Evolutionary conservation across 64 coral and sea anemone species (phyloP), one percentile per base, ranked within the genome.

Genomic region (Porites lutea): DNA sequence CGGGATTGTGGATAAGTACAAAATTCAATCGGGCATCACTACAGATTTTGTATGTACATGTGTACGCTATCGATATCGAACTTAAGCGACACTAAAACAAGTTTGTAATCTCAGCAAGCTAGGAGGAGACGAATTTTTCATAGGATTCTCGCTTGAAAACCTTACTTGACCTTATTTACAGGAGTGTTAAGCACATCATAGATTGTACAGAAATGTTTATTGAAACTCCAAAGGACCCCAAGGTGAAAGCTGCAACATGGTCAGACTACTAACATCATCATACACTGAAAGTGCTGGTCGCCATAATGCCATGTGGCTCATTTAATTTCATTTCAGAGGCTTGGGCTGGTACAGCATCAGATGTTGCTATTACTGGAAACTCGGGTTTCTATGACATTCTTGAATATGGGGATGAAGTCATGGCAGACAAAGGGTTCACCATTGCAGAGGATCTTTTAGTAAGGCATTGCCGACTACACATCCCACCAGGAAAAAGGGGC

Each of bases 211-310:
- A 71, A 71, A 20, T 71, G 27, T 71, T 71, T 43, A 71, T 71
- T 13, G 12, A 71, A 71, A 71, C 68, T 20, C 68, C 68, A 5
- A 71, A 43, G 5, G 68, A 71, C 68, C 68, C 68, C 68, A 71
- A 71, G 27, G 18, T 71, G 68, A 19, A 19, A 71, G 52, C 70
- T 37, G 78, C 90, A 37, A 92, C 90, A 20, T 92, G 90, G 90
- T 92, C 90, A 43, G 90, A 84, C 62, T 92, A 92, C 45, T 84
- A 92, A 27, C 90, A 92, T 27, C 90, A 92, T 11, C 22, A 84
- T 48, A 92, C 90, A 27, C 52, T 70, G 8, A 92, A 84, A 61
- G 52, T 92, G 13, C 21, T 77, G 48, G 74, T 84, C 59, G 83
- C 89, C 84, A 72, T 92, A 6, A 83, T 79, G 22, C 79, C 90